phyloP scores from a whole-genome alignment of 1,140 invertebrate genomes.

The Zaprionus kolodkinae region DNA sequence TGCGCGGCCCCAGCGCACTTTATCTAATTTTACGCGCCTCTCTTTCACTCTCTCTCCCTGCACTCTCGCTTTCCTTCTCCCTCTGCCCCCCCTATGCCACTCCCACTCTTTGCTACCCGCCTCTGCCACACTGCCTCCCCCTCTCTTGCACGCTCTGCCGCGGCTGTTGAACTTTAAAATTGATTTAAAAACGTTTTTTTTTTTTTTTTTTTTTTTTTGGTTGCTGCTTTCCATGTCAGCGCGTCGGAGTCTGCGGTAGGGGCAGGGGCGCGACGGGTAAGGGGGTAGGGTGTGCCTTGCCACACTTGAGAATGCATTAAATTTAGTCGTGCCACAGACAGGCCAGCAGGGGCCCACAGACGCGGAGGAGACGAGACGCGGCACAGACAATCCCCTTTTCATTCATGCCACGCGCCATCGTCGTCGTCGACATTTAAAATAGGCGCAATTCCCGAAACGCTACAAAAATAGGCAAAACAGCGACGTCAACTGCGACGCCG shows the following conservation, averaged over 20 bases:
- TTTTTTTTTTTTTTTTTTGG: not conserved
- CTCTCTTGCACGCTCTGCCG: not conserved
- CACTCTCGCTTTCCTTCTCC: no score
- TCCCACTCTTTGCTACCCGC: not conserved
- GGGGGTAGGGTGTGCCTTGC: not conserved
- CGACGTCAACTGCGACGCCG: not conserved
- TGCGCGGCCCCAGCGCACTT: slow-evolving; percentile 12
- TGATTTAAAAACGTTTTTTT: slow-evolving; percentile 55
- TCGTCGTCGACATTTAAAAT: slow-evolving; percentile 64
- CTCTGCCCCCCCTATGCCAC: not conserved
- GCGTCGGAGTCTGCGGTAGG: not conserved
- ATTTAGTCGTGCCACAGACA: slow-evolving; percentile 47
- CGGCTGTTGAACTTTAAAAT: slow-evolving; percentile 74
- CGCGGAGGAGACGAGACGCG: not conserved
- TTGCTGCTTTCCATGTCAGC: not conserved
- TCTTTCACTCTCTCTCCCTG: not conserved
- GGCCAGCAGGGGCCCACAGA: not conserved
- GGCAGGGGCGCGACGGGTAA: not conserved
- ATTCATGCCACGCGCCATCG: slow-evolving; percentile 60
- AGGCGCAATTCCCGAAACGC: slow-evolving; percentile 36
- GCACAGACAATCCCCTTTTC: slow-evolving; percentile 35
- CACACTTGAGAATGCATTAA: slow-evolving; percentile 63
- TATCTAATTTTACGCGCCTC: slow-evolving; percentile 36
- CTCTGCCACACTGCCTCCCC: not conserved
- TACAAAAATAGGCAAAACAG: slow-evolving; percentile 15